Conservation (phyloP, 2,113 vertebrate species). For the Terrapene triunguis region DNA sequence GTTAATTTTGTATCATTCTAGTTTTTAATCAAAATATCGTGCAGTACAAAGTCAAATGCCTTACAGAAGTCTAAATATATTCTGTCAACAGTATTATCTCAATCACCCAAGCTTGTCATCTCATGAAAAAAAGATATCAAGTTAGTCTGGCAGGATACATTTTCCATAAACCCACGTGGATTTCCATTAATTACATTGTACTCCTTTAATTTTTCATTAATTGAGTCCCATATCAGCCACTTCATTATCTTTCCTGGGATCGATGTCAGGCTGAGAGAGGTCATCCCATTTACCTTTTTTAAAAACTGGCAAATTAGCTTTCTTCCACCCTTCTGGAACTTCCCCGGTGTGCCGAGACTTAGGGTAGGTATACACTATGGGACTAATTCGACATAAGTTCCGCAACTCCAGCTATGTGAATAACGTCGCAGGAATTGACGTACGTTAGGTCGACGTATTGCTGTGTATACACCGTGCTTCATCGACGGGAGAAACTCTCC, state of each 20-base stretch:
- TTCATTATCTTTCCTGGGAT: neutral
- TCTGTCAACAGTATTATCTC: neutral
- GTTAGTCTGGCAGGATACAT: neutral
- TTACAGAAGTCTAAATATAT: neutral
- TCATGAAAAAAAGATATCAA: neutral
- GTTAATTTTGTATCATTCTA: neutral
- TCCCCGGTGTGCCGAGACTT: neutral
- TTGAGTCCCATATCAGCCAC: neutral
- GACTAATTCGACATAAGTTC: too few species aligned
- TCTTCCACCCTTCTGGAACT: neutral
- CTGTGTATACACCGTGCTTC: too few species aligned
- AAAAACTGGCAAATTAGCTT: neutral
- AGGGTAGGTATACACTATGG: too few species aligned
- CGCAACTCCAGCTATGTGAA: too few species aligned
- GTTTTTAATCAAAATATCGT: neutral
- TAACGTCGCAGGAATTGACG: too few species aligned
- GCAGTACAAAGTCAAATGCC: neutral
- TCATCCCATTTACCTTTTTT: neutral
- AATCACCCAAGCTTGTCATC: neutral
- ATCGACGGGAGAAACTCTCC: too few species aligned
- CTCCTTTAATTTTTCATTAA: neutral
- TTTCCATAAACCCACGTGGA: neutral
- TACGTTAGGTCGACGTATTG: too few species aligned
- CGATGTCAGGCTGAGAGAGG: neutral
- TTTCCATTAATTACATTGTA: neutral